Conservation (phyloP, 2,888 invertebrate genomes). For the Plemyria rubiginata region DNA sequence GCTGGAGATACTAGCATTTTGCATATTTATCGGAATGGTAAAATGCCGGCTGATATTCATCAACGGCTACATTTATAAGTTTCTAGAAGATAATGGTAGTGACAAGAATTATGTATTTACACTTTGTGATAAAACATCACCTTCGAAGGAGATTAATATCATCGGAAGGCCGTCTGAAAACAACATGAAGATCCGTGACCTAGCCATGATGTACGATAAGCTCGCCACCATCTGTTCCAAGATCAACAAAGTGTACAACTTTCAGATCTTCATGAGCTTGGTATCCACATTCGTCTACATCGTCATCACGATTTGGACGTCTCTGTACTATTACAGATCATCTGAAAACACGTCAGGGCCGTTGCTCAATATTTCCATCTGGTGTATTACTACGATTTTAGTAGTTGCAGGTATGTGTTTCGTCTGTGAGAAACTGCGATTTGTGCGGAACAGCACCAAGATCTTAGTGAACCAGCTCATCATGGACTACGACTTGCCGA, state of each 20-base stretch:
- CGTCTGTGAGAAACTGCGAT: conserved; percentile 57
- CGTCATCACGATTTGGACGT: conserved; percentile 62
- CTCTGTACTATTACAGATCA: conserved; percentile 53
- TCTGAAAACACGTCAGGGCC: conserved; percentile 44
- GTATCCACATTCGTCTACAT: conserved; percentile 61
- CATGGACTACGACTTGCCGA: conserved; percentile 66
- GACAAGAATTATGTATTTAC: conserved; percentile 47
- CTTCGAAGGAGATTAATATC: conserved; percentile 41
- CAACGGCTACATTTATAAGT: conserved; percentile 54
- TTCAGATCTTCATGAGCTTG: conserved; percentile 64
- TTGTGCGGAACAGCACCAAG: conserved; percentile 56
- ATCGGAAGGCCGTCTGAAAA: conserved; percentile 48
- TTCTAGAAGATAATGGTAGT: conserved; percentile 50
- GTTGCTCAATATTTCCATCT: conserved; percentile 51
- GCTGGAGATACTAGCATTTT: conserved; percentile 58
- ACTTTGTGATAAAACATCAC: conserved; percentile 42
- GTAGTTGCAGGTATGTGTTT: conserved; percentile 56
- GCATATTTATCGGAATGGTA: conserved; percentile 54
- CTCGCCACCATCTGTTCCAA: conserved; percentile 57
- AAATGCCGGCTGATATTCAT: conserved; percentile 52
- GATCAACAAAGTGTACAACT: conserved; percentile 63
- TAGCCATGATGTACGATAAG: conserved; percentile 56
- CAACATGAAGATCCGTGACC: conserved; percentile 56
- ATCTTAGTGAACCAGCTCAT: conserved; percentile 64
- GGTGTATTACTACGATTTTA: conserved; percentile 55